A percentile compares a stretch with the other conserved stretches of the same genome.
Evolutionary conservation across 2,797 vertebrate species (phyloP).

Genomic region (Oreochromis mossambicus): DNA sequence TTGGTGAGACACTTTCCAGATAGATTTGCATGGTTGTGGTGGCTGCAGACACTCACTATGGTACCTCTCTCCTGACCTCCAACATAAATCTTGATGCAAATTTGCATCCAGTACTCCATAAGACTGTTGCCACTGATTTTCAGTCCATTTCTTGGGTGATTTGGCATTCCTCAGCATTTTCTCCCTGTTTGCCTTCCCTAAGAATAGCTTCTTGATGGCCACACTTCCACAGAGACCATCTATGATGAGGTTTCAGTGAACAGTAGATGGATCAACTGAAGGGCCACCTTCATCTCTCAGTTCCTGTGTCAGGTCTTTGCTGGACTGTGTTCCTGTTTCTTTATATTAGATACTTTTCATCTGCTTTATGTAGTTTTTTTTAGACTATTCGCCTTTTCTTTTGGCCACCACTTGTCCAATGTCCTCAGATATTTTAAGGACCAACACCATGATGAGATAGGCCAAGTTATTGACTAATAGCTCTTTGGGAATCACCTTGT

Average conservation of each 20-base stretch:
- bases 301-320: neutral
- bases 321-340: too few relatives aligned
- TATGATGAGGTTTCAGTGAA: neutral
- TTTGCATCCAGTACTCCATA: neutral
- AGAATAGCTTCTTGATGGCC: neutral
- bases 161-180: neutral
- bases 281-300: neutral
- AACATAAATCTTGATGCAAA: neutral
- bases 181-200: neutral
- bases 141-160: too few relatives aligned
- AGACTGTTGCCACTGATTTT: neutral
- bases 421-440: neutral
- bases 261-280: neutral
- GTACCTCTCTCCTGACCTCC: neutral
- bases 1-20: accelerated
- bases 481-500: neutral
- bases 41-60: neutral
- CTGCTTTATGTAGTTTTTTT: neutral
- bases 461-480: neutral
- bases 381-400: neutral
- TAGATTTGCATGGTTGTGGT: neutral
- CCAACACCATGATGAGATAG: neutral
- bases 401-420: neutral
- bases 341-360: too few relatives aligned
- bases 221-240: neutral